Evolutionary conservation across 2,888 invertebrate genomes (phyloP).

Genomic region (Acronicta alni): DNA sequence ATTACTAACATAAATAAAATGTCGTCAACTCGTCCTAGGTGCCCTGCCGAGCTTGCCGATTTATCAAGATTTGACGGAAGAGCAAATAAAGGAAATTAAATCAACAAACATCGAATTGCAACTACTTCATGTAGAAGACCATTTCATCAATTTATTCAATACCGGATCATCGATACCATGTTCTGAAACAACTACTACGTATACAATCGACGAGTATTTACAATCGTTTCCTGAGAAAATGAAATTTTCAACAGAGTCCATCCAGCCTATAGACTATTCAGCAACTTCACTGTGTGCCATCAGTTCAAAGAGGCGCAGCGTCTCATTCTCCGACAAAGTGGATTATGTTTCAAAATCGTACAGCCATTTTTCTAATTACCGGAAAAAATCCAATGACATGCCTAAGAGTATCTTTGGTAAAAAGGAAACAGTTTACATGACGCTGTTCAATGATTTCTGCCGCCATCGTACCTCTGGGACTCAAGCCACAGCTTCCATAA

Average conservation of each 20-base stretch:
- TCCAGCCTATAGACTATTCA: slow-evolving; percentile 40
- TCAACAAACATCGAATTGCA: slow-evolving; percentile 44
- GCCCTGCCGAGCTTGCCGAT: slow-evolving; percentile 71
- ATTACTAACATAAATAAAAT: slow-evolving; percentile 64
- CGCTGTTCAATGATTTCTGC: slow-evolving; percentile 67
- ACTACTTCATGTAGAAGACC: slow-evolving; percentile 41
- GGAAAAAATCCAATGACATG: slow-evolving; percentile 22
- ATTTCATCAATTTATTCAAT: slow-evolving; percentile 36
- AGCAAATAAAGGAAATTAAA: slow-evolving; percentile 62
- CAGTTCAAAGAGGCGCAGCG: slow-evolving; percentile 58
- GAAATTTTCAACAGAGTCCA: slow-evolving; percentile 39
- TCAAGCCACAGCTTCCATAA: slow-evolving; percentile 83
- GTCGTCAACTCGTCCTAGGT: slow-evolving; percentile 79
- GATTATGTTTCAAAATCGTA: slow-evolving; percentile 54
- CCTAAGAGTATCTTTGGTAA: slow-evolving; percentile 59
- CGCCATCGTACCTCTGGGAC: slow-evolving; percentile 69
- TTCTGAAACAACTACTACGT: slow-evolving; percentile 41
- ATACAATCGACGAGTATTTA: slow-evolving; percentile 49
- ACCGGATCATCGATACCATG: slow-evolving; percentile 35
- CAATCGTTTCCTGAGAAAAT: slow-evolving; percentile 43
- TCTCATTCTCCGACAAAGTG: slow-evolving; percentile 61
- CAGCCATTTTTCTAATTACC: slow-evolving; percentile 28
- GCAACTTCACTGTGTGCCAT: slow-evolving; percentile 53
- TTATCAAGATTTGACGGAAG: slow-evolving; percentile 70
- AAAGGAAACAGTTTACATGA: slow-evolving; percentile 77